A percentile compares a stretch with the other conserved stretches of the same genome.
Conservation (phyloP, 2,888 invertebrate species). For the Stramonita haemastoma region DNA sequence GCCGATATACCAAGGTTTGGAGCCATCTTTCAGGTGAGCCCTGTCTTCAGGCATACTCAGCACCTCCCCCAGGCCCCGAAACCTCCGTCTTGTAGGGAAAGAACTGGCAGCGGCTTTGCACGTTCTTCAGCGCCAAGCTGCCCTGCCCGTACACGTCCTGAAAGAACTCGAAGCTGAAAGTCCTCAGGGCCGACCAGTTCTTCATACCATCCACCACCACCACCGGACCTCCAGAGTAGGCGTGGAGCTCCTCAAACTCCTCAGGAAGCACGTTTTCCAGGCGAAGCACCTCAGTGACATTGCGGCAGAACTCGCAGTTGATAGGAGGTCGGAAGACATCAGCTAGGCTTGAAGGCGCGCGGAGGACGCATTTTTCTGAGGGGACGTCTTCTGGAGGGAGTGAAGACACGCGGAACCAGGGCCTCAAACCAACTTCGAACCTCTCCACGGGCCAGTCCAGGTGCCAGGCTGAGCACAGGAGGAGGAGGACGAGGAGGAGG, state of each 20-base stretch:
- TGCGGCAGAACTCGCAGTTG: constrained; percentile 87
- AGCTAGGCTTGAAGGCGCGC: constrained; percentile 54
- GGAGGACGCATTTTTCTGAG: constrained; percentile 63
- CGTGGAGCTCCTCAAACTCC: constrained; percentile 86
- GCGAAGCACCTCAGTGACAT: constrained; percentile 83
- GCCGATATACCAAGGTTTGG: constrained; percentile 86
- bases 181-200: constrained; percentile 88
- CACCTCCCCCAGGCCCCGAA: constrained; percentile 87
- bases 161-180: constrained; percentile 91
- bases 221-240: constrained; percentile 88
- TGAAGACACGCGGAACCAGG: constrained; percentile 58
- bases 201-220: constrained; percentile 89
- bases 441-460: constrained; percentile 63
- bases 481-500: background rate
- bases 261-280: constrained; percentile 83
- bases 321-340: constrained; percentile 86
- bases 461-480: constrained; percentile 47
- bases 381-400: constrained; percentile 47
- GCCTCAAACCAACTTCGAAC: constrained; percentile 50
- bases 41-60: constrained; percentile 87
- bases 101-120: constrained; percentile 87
- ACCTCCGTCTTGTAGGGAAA: constrained; percentile 94
- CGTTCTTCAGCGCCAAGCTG: constrained; percentile 71
- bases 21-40: constrained; percentile 82
- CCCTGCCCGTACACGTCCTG: constrained; percentile 83